A percentile compares a stretch with the other conserved stretches of the same genome.
phyloP scores from a whole-genome alignment of 2,797 vertebrate species.

The Fundulus diaphanus region DNA sequence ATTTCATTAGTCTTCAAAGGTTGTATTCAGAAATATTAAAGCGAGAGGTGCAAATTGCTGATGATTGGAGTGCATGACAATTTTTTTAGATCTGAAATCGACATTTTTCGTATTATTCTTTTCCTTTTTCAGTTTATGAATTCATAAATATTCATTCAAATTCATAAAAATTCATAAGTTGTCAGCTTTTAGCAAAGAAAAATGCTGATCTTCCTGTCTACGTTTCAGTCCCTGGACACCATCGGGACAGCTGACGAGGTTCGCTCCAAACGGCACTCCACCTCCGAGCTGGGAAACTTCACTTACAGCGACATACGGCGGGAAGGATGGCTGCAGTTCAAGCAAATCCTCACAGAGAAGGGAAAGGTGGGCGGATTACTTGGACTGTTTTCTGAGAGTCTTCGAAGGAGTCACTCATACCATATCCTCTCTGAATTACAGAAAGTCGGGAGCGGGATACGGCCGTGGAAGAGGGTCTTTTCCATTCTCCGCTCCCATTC shows the following conservation, averaged over 20 bases:
- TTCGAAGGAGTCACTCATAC: not conserved
- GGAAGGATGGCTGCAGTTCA: constrained; percentile 97
- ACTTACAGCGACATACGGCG: constrained; percentile 89
- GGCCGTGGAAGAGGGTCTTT: constrained; percentile 95
- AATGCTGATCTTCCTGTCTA: constrained; percentile 7
- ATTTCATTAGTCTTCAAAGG: not conserved
- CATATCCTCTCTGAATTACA: constrained; percentile 57
- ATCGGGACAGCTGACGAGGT: constrained; percentile 88
- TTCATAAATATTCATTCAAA: too few relatives aligned
- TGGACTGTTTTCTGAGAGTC: not conserved
- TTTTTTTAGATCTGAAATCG: not conserved
- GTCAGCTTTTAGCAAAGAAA: not conserved
- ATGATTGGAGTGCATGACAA: too few relatives aligned
- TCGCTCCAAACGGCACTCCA: constrained; percentile 93
- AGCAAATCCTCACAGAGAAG: constrained; percentile 97
- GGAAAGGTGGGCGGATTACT: constrained; percentile 86
- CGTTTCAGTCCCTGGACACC: constrained; percentile 90
- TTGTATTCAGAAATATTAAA: not conserved
- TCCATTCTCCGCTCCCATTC: constrained; percentile 91
- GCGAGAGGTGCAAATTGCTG: not conserved
- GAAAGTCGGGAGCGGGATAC: constrained; percentile 95
- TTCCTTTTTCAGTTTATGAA: not conserved
- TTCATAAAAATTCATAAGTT: too few relatives aligned
- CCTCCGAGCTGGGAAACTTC: constrained; percentile 92
- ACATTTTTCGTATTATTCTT: not conserved